phyloP scores from a whole-genome alignment of 2,888 invertebrate species.

The Acrocera orbiculus region DNA sequence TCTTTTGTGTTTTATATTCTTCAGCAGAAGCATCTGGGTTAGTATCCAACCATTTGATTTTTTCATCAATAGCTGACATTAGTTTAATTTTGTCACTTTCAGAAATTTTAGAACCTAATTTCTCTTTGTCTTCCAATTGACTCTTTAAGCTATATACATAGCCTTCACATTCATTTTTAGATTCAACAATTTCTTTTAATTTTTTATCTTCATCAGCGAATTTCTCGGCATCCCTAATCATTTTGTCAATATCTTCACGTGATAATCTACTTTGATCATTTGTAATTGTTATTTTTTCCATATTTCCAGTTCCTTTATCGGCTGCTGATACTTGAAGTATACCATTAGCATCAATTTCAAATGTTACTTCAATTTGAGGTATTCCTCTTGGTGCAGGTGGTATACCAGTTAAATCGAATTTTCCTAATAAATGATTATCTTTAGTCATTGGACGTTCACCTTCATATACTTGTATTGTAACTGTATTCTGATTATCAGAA shows the following conservation, averaged over 20 bases:
- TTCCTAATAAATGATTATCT: constrained; percentile 96
- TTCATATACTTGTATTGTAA: constrained; percentile 96
- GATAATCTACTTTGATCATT: constrained; percentile 95
- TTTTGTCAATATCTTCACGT: constrained; percentile 95
- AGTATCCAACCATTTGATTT: constrained; percentile 95
- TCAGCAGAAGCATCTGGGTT: constrained; percentile 86
- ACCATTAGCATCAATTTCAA: constrained; percentile 89
- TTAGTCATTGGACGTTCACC: constrained; percentile 99
- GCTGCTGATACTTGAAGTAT: constrained; percentile 94
- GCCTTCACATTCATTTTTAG: constrained; percentile 91
- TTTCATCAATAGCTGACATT: constrained; percentile 89
- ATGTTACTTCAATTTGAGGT: constrained; percentile 87
- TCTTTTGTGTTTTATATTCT: constrained; percentile 88
- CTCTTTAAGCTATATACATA: constrained; percentile 97
- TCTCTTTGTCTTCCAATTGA: constrained; percentile 91
- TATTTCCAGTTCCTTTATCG: constrained; percentile 97
- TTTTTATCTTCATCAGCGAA: constrained; percentile 99
- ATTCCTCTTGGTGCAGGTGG: constrained; percentile 88
- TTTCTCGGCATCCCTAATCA: constrained; percentile 98
- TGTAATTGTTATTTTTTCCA: constrained; percentile 97
- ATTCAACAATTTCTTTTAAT: constrained; percentile 85
- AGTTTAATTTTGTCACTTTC: constrained; percentile 87
- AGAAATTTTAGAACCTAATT: constrained; percentile 76
- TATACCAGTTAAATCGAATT: constrained; percentile 94
- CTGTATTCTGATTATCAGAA: constrained; percentile 96